phyloP scores from a whole-genome alignment of 2,888 invertebrate genomes.

The Eremobia ochroleuca region DNA sequence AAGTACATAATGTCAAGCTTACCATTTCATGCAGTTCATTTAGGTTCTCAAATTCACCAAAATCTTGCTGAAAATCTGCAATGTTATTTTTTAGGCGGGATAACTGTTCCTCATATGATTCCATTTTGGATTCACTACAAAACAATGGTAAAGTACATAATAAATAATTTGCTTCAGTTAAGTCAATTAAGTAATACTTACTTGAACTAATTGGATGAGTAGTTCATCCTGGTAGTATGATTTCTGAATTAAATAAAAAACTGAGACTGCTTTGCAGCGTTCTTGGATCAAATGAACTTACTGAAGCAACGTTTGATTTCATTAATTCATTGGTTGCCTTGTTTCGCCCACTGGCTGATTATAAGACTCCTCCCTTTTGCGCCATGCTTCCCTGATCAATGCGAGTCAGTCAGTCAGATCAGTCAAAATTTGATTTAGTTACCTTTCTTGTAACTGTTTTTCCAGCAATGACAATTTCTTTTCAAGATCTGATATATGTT shows the following conservation, averaged over 20 bases:
- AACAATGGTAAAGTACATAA: neutral
- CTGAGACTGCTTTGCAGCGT: neutral
- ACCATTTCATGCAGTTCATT: conserved; percentile 81
- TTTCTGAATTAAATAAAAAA: neutral
- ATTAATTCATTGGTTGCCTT: neutral
- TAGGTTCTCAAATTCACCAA: conserved; percentile 82
- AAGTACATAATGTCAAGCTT: conserved; percentile 26
- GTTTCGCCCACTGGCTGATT: neutral
- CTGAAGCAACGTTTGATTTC: conserved; percentile 1
- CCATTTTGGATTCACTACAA: conserved; percentile 83
- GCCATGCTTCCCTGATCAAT: neutral
- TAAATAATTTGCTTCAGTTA: neutral
- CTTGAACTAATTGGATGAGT: neutral
- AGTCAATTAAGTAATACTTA: neutral
- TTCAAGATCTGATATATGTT: conserved; percentile 79
- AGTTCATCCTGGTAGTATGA: neutral
- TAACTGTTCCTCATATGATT: conserved; percentile 81
- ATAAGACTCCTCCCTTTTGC: neutral
- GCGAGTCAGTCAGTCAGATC: neutral
- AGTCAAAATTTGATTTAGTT: conserved; percentile 3
- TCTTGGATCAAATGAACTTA: neutral
- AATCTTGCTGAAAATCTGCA: conserved; percentile 79
- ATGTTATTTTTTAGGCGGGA: conserved; percentile 79
- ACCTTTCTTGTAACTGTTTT: conserved; percentile 81
- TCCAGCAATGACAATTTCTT: conserved; percentile 75